Conservation (phyloP, 2,113 vertebrate genomes). For the Pterocles burchelli region DNA sequence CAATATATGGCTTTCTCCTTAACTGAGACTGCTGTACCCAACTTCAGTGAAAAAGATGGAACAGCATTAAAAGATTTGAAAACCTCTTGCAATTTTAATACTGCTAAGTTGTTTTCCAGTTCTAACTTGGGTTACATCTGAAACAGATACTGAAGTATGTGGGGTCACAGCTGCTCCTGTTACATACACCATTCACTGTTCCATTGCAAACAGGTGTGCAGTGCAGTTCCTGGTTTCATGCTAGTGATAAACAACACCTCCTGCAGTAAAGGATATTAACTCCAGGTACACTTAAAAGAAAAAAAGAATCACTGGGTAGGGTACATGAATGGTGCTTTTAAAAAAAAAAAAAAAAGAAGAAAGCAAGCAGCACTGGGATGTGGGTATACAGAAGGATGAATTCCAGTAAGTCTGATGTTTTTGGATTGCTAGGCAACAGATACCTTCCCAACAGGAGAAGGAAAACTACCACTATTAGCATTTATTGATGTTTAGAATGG, state of each 20-base stretch:
- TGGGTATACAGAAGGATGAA: neutral
- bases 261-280: neutral
- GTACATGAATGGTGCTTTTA: neutral
- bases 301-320: neutral
- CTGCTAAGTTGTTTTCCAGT: neutral
- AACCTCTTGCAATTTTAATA: neutral
- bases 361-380: neutral
- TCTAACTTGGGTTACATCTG: neutral
- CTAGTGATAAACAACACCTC: neutral
- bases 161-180: neutral
- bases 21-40: neutral
- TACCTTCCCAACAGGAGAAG: neutral
- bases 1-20: neutral
- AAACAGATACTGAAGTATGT: neutral
- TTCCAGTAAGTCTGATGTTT: neutral
- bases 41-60: neutral
- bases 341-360: neutral
- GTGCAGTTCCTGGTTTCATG: neutral
- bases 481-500: neutral
- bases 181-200: neutral
- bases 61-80: neutral
- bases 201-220: neutral
- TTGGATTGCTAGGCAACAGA: neutral
- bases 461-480: rapidly evolving
- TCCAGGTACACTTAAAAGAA: neutral